Percentiles rank a stretch among this genome's conserved stretches.
Evolutionary conservation across 2,888 invertebrate species (phyloP).

Genomic region (Kryphioiulus occultus): DNA sequence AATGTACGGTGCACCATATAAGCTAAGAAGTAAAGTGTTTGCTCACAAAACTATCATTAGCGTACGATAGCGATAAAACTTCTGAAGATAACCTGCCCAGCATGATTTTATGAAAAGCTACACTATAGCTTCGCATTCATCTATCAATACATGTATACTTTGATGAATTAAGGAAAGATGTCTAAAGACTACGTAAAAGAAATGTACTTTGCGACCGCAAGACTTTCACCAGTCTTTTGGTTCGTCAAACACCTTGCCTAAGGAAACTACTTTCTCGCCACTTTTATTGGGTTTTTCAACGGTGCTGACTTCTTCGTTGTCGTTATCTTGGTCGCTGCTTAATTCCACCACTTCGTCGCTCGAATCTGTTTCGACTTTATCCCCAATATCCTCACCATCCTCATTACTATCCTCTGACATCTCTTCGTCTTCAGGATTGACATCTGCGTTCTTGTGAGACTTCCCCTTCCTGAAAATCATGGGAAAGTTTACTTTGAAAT

Average conservation of each 20-base stretch:
- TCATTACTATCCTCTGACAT: not conserved
- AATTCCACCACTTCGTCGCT: not conserved
- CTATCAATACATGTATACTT: not conserved
- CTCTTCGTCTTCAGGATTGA: not conserved
- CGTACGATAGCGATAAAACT: not conserved
- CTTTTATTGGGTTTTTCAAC: not conserved
- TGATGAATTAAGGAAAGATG: not conserved
- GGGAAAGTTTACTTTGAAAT: not conserved
- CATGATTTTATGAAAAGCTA: not conserved
- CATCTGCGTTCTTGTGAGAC: not conserved
- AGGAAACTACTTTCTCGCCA: not conserved
- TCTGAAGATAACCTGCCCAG: not conserved
- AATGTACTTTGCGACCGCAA: not conserved
- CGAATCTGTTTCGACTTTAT: not conserved
- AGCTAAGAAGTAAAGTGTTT: not conserved
- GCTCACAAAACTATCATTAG: not conserved
- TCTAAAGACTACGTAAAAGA: not conserved
- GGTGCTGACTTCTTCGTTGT: not conserved
- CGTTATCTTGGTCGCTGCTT: not conserved
- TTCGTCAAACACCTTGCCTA: slow-evolving; percentile 12
- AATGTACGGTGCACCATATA: not conserved
- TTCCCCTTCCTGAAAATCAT: not conserved
- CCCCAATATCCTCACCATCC: not conserved
- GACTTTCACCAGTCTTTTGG: not conserved
- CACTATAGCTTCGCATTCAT: not conserved